A percentile compares a stretch with the other conserved stretches of the same genome.
These are phyloP conservation scores for Leucoraja erinaceus DNA, from an alignment of 2,113 vertebrate species.

Conservation along the genomic window DNA sequence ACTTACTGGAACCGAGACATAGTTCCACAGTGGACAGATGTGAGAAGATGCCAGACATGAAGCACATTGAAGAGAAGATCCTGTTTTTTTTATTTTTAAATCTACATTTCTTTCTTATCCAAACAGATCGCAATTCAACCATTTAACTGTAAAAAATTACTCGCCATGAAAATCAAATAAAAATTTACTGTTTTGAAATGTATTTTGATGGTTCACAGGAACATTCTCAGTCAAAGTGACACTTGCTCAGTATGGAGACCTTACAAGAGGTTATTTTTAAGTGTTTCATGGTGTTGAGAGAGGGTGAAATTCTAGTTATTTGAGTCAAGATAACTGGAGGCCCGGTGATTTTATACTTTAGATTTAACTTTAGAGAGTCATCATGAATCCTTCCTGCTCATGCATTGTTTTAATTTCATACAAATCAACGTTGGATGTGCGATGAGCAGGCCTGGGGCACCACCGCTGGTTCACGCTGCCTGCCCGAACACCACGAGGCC, in stretches of 20 bases:
- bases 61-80: background rate
- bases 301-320: background rate
- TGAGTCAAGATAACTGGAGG: too few relatives aligned
- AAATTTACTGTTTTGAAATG: background rate
- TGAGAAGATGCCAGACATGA: background rate
- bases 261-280: too few relatives aligned
- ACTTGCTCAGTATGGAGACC: too few relatives aligned
- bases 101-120: background rate
- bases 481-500: too few relatives aligned
- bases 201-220: too few relatives aligned
- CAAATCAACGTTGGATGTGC: too few relatives aligned
- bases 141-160: background rate
- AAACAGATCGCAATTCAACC: background rate
- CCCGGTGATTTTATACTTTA: background rate
- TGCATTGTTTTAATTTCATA: too few relatives aligned
- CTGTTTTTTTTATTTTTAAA: background rate
- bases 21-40: background rate
- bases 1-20: background rate
- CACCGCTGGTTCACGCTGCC: too few relatives aligned
- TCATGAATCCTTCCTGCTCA: too few relatives aligned
- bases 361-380: too few relatives aligned
- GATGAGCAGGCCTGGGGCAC: too few relatives aligned
- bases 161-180: background rate
- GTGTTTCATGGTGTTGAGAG: background rate
- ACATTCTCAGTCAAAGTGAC: too few relatives aligned